These are phyloP conservation scores for Scaptomyza graminum DNA, from an alignment of 1,140 invertebrate genomes.

Conservation along the genomic window DNA sequence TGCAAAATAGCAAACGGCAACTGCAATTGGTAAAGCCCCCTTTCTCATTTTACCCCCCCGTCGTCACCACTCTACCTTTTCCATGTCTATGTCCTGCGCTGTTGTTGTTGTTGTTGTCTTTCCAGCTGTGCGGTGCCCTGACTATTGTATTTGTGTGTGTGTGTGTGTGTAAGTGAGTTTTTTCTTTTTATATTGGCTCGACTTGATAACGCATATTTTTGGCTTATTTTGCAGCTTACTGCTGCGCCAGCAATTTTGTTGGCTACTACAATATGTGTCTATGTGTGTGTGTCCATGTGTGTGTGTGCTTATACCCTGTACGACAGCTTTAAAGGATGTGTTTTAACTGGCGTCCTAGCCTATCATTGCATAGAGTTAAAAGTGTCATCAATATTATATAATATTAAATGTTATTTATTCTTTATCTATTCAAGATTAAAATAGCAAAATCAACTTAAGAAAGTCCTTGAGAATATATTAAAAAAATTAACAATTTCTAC, in stretches of 20 bases:
- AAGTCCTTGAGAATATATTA: no score
- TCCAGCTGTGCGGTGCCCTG: constrained; percentile 53
- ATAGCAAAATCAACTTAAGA: no score
- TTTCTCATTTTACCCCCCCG: background rate
- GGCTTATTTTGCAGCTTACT: constrained; percentile 80
- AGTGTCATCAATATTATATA: no score
- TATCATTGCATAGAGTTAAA: no score
- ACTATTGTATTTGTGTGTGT: constrained; percentile 24
- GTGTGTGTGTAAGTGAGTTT: constrained; percentile 10
- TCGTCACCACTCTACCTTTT: constrained; percentile 5
- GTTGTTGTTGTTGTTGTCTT: constrained; percentile 39
- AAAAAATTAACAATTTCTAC: no score
- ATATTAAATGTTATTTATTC: no score
- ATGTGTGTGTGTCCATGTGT: constrained; percentile 12
- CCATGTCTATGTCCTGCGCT: constrained; percentile 12
- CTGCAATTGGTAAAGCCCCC: constrained; percentile 62
- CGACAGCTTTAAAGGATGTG: background rate
- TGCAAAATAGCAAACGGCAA: constrained; percentile 74
- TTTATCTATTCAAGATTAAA: no score
- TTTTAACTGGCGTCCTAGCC: no score
- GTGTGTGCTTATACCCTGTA: constrained; percentile 25
- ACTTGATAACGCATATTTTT: constrained; percentile 80
- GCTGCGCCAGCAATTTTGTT: constrained; percentile 75
- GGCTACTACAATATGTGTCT: constrained; percentile 25
- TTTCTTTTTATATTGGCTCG: constrained; percentile 73